Base-by-base conservation (phyloP, 2,888 invertebrate species). In the Maniola hyperantus region DNA sequence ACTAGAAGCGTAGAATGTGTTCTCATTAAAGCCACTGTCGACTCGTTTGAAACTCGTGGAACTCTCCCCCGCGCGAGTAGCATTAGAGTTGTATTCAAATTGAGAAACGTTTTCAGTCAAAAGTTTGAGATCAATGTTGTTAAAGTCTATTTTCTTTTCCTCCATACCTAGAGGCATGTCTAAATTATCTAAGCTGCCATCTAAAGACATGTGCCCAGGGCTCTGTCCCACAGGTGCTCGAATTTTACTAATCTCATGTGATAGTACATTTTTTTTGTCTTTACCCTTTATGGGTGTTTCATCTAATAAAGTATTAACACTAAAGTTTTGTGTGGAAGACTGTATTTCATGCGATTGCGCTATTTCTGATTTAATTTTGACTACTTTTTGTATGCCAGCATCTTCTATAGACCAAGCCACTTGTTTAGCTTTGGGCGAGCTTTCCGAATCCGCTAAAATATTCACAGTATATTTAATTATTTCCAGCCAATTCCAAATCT, bases 11-110 rank as follows among this genome's bases (percentile, higher is more conserved):
- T 85, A 90, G 67, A 89, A 90, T 6, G 89, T 90, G 58, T 89
- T 87, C 66, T 92, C 92, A 67, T 88, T 89, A 68, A 87, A 91
- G 10, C 92, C 92, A 71, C 92, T 92, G 67, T 91, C 90, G 15
- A 88, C 76, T 79, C 84, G 83, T 76, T 89, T 91, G 77, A 89
- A 87, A 71, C 85, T 89, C 73, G 78, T 76, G 33, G 88, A 84
- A 67, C 76, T 80, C 65, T 89, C 85, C 46, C 80, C 78, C 26
- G 73, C 80, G 76, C 83, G 87, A 11, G 83, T 81, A 42, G 81
- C 79, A 71, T 74, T 79, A 64, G 77, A 73, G 64, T 78, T 80
- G 67, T 80, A 79, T 65, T 85, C 81, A 62, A 82, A 86, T 72
- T 83, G 84, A 68, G 86, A 83, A 74, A 83, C 77, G 71, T 84